These are phyloP conservation scores for Diabrotica undecimpunctata DNA, from an alignment of 1,140 invertebrate species.

Conservation along the genomic window DNA sequence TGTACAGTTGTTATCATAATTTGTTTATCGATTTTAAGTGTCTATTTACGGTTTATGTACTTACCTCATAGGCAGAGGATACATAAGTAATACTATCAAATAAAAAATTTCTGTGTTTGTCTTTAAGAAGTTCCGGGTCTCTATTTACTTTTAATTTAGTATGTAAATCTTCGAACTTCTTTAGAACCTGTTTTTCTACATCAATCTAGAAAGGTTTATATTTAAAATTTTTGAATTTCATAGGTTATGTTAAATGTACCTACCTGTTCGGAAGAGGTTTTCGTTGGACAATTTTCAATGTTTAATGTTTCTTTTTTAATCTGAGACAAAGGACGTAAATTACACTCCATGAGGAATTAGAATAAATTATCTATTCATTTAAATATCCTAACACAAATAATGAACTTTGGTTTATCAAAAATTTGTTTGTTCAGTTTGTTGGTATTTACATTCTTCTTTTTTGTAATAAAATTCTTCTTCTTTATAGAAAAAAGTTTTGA, in stretches of 20 bases:
- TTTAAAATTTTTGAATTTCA: slow-evolving; percentile 4
- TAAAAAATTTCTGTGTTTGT: slow-evolving; percentile 66
- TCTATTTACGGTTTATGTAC: slow-evolving; percentile 9
- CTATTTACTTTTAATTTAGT: slow-evolving; percentile 26
- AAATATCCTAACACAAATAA: too few relatives aligned
- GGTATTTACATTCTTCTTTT: too few relatives aligned
- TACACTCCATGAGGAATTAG: not conserved
- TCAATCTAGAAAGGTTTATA: slow-evolving; percentile 25
- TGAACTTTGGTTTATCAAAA: too few relatives aligned
- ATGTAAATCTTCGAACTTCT: slow-evolving; percentile 32
- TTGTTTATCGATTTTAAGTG: too few relatives aligned
- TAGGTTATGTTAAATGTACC: slow-evolving; percentile 43
- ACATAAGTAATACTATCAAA: slow-evolving; percentile 66
- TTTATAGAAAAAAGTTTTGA: too few relatives aligned
- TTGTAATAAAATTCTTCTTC: too few relatives aligned
- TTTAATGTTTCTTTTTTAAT: slow-evolving; percentile 9
- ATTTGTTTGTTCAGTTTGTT: too few relatives aligned
- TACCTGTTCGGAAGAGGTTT: slow-evolving; percentile 59
- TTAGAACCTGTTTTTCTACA: slow-evolving; percentile 37
- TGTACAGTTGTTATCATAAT: too few relatives aligned
- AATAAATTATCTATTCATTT: too few relatives aligned
- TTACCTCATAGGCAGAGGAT: slow-evolving; percentile 66
- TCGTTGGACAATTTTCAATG: slow-evolving; percentile 40
- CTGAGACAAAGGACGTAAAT: slow-evolving; percentile 9
- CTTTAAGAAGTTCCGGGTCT: slow-evolving; percentile 59